phyloP scores from a whole-genome alignment of 2,888 invertebrate species.

The Pandemis corylana region DNA sequence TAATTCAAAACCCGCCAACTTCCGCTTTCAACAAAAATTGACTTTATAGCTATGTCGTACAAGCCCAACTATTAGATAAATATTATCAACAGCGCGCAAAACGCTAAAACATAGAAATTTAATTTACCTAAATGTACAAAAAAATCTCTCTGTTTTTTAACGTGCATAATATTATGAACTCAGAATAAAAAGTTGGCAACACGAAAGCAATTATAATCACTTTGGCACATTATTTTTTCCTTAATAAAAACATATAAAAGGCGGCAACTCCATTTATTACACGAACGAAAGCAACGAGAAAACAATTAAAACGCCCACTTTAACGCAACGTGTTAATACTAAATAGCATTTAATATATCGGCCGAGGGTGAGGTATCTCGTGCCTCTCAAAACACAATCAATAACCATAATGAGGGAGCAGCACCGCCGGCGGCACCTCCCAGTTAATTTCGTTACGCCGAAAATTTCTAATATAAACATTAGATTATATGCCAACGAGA shows the following conservation, averaged over 20 bases:
- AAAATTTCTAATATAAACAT: slow-evolving; percentile 47
- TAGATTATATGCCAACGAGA: slow-evolving; percentile 31
- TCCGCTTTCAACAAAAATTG: no score
- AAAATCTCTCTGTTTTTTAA: no score
- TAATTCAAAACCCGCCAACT: no score
- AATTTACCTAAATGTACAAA: no score
- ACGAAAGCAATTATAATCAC: background rate
- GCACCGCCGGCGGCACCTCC: slow-evolving; percentile 39
- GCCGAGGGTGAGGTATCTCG: slow-evolving; percentile 45
- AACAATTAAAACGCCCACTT: slow-evolving; percentile 34
- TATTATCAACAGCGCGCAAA: no score
- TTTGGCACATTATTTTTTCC: background rate
- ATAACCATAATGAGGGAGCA: slow-evolving; percentile 50
- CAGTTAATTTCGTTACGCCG: slow-evolving; percentile 45
- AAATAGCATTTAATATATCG: slow-evolving; percentile 48
- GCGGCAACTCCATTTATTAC: slow-evolving; percentile 11
- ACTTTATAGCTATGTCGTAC: no score
- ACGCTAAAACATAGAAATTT: no score
- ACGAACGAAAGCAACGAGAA: slow-evolving; percentile 19
- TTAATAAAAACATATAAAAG: slow-evolving; percentile 4
- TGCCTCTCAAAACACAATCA: slow-evolving; percentile 62
- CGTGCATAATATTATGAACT: no score
- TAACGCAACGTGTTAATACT: slow-evolving; percentile 25
- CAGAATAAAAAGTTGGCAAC: no score
- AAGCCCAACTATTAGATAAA: no score